phyloP scores from a whole-genome alignment of 2,888 invertebrate species.

The Calliphora vomitoria region DNA sequence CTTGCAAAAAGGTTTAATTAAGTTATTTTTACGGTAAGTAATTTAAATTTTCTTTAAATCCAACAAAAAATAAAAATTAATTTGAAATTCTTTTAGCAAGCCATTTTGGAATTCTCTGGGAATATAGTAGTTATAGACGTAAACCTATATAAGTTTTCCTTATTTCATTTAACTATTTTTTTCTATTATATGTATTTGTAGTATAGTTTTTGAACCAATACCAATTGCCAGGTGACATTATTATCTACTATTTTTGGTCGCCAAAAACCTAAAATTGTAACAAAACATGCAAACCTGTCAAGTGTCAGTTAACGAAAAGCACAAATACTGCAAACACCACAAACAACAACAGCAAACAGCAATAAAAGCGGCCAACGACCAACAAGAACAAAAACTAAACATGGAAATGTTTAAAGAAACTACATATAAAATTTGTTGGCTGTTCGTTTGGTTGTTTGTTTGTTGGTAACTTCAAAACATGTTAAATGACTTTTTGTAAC shows the following conservation, averaged over 20 bases:
- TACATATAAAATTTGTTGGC: constrained; percentile 56
- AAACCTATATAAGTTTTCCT: not conserved
- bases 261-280: constrained; percentile 71
- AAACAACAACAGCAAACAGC: constrained; percentile 29
- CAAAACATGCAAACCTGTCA: constrained; percentile 74
- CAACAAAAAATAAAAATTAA: constrained; percentile 17
- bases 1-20: not conserved
- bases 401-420: constrained; percentile 52
- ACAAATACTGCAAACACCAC: constrained; percentile 64
- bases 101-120: constrained; percentile 26
- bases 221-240: constrained; percentile 72
- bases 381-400: constrained; percentile 42
- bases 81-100: constrained; percentile 7
- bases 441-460: not conserved
- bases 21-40: not conserved
- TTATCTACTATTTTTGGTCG: constrained; percentile 72
- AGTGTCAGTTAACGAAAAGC: constrained; percentile 72
- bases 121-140: constrained; percentile 13
- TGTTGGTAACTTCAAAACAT: constrained; percentile 56
- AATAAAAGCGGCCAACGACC: constrained; percentile 65
- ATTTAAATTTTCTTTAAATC: not conserved
- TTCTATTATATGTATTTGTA: no score
- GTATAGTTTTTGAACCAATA: constrained; percentile 11
- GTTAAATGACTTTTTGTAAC: constrained; percentile 72
- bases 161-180: not conserved